Conservation (phyloP, 2,797 vertebrate species). For the Pseudomugil tenellus region DNA sequence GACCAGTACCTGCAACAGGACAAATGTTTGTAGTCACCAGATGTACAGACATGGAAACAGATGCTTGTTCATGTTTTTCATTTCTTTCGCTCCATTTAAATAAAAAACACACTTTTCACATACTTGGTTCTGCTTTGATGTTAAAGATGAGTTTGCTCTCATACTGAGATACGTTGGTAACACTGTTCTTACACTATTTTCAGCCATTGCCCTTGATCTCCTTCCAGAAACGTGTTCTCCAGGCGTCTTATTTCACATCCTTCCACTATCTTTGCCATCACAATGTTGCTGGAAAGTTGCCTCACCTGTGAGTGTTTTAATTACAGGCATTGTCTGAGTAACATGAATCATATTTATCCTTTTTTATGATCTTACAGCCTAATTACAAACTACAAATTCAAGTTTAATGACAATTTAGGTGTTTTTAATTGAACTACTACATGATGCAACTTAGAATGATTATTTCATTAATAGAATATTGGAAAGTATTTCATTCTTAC, state of each 20-base stretch:
- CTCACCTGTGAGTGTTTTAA: too few species aligned
- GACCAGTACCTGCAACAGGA: conserved; percentile 48
- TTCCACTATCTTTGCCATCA: too few species aligned
- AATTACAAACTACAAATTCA: too few species aligned
- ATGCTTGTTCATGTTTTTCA: conserved; percentile 29
- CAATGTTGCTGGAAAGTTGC: too few species aligned
- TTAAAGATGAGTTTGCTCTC: not conserved
- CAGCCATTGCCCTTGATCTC: conserved; percentile 59
- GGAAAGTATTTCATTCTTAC: too few species aligned
- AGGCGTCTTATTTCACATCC: not conserved
- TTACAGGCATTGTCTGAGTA: too few species aligned
- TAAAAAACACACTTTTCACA: conserved; percentile 59
- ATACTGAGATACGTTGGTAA: conserved; percentile 54
- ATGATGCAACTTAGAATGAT: too few species aligned
- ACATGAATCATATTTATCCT: too few species aligned
- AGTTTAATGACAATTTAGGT: too few species aligned
- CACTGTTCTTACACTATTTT: conserved; percentile 60
- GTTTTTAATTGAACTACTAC: too few species aligned
- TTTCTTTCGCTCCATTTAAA: conserved; percentile 59
- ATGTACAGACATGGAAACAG: conserved; percentile 40
- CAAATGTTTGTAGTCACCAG: not conserved
- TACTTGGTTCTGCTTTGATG: not conserved
- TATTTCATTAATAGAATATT: too few species aligned
- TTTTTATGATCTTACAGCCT: too few species aligned
- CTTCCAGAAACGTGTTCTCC: conserved; percentile 52